A percentile compares a stretch with the other conserved stretches of the same genome.
phyloP scores from a whole-genome alignment of 2,797 vertebrate genomes.

The Acrossocheilus fasciatus region DNA sequence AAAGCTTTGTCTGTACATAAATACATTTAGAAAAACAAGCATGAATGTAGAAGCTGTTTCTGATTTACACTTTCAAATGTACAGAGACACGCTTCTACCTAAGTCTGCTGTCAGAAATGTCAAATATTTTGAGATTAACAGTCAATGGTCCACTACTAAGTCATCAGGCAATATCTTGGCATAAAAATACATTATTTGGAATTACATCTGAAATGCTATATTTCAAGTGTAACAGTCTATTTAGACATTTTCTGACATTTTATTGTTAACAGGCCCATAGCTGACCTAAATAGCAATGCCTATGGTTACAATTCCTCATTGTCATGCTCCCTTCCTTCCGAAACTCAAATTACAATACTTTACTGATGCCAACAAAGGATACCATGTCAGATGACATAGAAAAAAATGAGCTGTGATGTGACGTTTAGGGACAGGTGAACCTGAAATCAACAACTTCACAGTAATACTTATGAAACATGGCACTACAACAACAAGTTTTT shows the following conservation, averaged over 20 bases:
- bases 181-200: background rate
- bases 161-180: background rate
- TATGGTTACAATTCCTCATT: background rate
- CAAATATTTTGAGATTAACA: background rate
- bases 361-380: background rate
- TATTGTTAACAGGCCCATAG: background rate
- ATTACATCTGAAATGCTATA: background rate
- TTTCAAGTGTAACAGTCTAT: background rate
- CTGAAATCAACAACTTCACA: background rate
- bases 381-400: background rate
- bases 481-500: background rate
- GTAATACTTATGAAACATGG: background rate
- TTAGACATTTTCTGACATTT: background rate
- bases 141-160: background rate
- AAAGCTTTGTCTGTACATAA: background rate
- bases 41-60: background rate
- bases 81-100: background rate
- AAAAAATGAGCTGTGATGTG: background rate
- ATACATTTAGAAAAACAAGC: background rate
- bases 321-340: background rate
- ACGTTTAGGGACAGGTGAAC: background rate
- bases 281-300: constrained; percentile 1
- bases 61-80: background rate
- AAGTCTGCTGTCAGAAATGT: background rate
- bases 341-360: constrained; percentile 13